A percentile compares a stretch with the other conserved stretches of the same genome.
Conservation (phyloP, 2,888 invertebrate genomes). For the Andrena minutula region DNA sequence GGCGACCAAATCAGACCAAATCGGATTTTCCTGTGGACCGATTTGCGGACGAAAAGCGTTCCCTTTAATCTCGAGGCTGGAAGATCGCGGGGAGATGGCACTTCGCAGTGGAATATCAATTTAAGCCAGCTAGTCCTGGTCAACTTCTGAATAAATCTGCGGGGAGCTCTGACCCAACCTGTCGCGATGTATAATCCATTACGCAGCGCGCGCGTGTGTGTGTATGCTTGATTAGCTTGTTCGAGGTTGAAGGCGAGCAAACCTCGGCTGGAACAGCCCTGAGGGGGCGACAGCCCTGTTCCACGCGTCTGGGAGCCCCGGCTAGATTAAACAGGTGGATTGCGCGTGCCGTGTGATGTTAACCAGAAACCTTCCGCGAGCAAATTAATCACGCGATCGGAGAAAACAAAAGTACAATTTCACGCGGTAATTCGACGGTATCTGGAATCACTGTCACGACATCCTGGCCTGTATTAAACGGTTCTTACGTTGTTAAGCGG, state of each 20-base stretch:
- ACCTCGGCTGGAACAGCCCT: neutral
- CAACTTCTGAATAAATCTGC: neutral
- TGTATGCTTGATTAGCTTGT: neutral
- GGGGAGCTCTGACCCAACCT: neutral
- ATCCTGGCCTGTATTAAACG: constrained; percentile 45
- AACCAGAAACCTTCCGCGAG: neutral
- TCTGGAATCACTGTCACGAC: constrained; percentile 52
- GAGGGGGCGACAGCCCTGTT: neutral
- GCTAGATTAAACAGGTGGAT: constrained; percentile 7
- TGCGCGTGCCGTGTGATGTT: neutral
- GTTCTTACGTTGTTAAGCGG: constrained; percentile 46
- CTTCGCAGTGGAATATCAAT: neutral
- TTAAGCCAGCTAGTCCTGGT: neutral
- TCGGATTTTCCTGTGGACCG: neutral
- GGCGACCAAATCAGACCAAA: constrained; percentile 25
- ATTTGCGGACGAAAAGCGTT: neutral
- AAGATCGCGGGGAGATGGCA: neutral
- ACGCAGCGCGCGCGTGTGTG: too few relatives aligned
- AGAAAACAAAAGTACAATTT: constrained; percentile 25
- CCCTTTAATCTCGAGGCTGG: neutral
- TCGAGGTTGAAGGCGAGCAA: neutral
- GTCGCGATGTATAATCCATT: neutral
- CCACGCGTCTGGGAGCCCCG: neutral
- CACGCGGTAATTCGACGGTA: constrained; percentile 28
- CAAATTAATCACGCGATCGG: constrained; percentile 41